phyloP scores from a whole-genome alignment of 2,888 invertebrate genomes.

The Lithodes maja region DNA sequence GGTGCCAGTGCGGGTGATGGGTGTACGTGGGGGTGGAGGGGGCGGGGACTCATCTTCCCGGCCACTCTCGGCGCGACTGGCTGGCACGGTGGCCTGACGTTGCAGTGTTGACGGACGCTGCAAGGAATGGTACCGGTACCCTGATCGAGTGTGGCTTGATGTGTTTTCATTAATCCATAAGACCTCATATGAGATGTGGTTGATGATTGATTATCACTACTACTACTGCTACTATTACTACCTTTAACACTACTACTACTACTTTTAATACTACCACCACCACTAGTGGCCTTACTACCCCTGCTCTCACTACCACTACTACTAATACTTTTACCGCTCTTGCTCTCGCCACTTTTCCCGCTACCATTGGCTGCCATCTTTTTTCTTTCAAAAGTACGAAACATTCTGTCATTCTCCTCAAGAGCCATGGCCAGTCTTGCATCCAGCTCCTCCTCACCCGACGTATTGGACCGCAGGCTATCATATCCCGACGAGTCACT shows the following conservation, averaged over 20 bases:
- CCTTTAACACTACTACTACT: neutral
- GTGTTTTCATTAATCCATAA: too few relatives aligned
- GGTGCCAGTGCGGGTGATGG: constrained; percentile 47
- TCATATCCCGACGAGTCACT: constrained; percentile 66
- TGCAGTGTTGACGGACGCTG: constrained; percentile 59
- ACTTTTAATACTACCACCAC: constrained; percentile 22
- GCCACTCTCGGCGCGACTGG: constrained; percentile 32
- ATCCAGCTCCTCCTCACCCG: constrained; percentile 57
- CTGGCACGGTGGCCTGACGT: constrained; percentile 60
- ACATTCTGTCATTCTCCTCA: constrained; percentile 70
- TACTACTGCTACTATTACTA: neutral
- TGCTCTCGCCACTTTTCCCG: neutral
- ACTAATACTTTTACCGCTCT: neutral
- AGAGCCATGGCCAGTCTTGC: constrained; percentile 66
- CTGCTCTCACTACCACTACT: constrained; percentile 4
- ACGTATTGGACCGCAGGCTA: constrained; percentile 62
- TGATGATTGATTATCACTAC: constrained; percentile 31
- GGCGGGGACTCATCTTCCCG: constrained; percentile 54
- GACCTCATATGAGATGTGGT: constrained; percentile 49
- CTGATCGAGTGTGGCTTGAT: neutral
- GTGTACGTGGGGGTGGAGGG: constrained; percentile 61
- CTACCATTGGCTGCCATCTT: constrained; percentile 25
- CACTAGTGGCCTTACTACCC: neutral
- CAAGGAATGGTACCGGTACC: constrained; percentile 19
- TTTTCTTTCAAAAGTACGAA: constrained; percentile 65